These are phyloP conservation scores for Cyanoderma ruficeps DNA, from an alignment of 2,113 vertebrate genomes.

Conservation along the genomic window DNA sequence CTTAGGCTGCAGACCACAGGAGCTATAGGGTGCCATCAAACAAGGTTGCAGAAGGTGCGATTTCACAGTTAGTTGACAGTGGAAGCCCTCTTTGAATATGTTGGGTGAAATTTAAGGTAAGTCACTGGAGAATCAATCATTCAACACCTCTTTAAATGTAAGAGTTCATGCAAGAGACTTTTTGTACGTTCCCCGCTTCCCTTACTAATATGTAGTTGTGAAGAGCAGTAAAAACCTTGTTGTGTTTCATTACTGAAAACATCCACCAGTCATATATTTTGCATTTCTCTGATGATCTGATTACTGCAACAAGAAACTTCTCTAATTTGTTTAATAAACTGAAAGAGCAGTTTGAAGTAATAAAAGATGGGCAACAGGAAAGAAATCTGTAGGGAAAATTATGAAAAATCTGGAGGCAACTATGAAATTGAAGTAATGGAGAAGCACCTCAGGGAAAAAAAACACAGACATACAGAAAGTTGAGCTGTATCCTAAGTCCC, in stretches of 20 bases:
- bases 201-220: neutral
- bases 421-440: neutral
- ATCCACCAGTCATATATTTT: neutral
- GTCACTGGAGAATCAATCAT: neutral
- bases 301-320: neutral
- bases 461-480: neutral
- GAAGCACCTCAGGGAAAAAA: neutral
- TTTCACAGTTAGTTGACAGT: neutral
- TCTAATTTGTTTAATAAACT: neutral
- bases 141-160: neutral
- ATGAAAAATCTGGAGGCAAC: neutral
- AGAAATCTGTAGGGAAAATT: neutral
- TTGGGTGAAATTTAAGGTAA: neutral
- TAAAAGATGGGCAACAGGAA: neutral
- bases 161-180: neutral
- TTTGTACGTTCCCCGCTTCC: neutral
- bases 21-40: neutral
- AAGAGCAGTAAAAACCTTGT: neutral
- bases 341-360: neutral
- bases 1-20: neutral
- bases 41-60: neutral
- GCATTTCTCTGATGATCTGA: neutral
- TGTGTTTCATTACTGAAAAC: neutral
- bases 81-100: neutral
- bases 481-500: neutral